Base-by-base conservation (phyloP, 2,113 vertebrate genomes). In the Protomyctophum bolini region DNA sequence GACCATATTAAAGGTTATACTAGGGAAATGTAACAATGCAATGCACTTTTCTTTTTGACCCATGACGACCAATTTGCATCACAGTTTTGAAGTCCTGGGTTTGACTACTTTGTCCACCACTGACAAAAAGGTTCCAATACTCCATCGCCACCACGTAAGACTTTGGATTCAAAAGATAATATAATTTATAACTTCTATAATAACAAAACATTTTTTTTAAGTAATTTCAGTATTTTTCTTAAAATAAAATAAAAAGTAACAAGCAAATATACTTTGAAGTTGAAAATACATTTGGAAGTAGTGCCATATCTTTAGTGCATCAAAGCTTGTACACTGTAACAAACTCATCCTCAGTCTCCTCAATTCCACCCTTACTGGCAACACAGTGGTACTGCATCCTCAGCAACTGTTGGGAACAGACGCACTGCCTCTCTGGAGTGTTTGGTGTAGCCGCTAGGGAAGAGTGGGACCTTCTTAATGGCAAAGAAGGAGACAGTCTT, bases 401-500 rank as follows among this genome's bases (percentile, higher is more conserved):
- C 89, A 0, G 87, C 82, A 6, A 83, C 50, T 4, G 76, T 72
- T 7, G 88, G 87, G 54, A 93, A 89, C 12, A 94, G 66, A 12
- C 91, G 88, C 81, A 93, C 70, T n/a, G 80, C 88, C 6, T 92
- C 88, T 70, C 91, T 89, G 57, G 92, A 89, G 45, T 88, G 86
- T 66, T 80, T 89, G 64, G 75, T 92, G 83, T 87, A 93, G 65
- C 92, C 90, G 2, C 88, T 83, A 2, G 80, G 85, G 68, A 91
- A 91, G 61, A 93, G 85, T 12, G 82, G 63, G 12, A 84, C 85
- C 70, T 81, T 90, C 70, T 86, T 92, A 46, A 87, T 74, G 0
- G 94, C 87, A 86, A 94, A 90, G 56, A 92, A 88, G 41, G 86
- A 91, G 14, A 92, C 82, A 0, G 91, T 90, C 80, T 83, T 92